Base-by-base conservation (phyloP, 2,113 vertebrate species). In the Notiomystis cincta region DNA sequence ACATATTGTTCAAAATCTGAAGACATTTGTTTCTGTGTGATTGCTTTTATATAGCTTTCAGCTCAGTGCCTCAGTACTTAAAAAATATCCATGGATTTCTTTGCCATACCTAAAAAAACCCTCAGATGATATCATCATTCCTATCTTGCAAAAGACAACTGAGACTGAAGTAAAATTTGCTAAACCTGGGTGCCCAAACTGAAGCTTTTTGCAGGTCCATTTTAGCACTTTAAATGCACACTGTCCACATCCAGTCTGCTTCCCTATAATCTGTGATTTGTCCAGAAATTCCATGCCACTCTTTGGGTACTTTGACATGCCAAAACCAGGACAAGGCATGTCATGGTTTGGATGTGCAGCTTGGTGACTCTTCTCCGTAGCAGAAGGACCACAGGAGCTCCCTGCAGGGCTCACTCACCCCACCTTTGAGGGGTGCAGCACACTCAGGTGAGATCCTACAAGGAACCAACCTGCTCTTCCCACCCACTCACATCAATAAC, bases 41-140 rank as follows among this genome's bases (percentile, higher is more conserved):
- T 16, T 69, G 21, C 11, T 90, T 87, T 65, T 73, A 28, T n/a
- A 44, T 13, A 31, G 27, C 13, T 85, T 82, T 88, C 23, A 70
- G 79, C 33, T 22, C 62, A 60, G 25, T 25, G 28, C 4, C 47
- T 42, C 15, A 24, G 38, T 54, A 33, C 42, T 60, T 77, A 18
- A 42, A 47, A 82, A 35, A 14, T 16, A 64, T 8, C 20, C 35
- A 28, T 30, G 19, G 2, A 40, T 83, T 80, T 90, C 42, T 77
- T 87, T 56, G n/a, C 13, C 7, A 27, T 18, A 64, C 65, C 11
- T 47, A 7, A 25, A 45, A 58, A 47, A 40, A 1, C 3, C 17
- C 19, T 7, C 7, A 28, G 37, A 73, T 0, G 0, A 31, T 50
- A 27, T 6, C 0, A 27, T 66, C 51, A 45, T 44, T 56, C 15